Percentiles rank a stretch among this genome's conserved stretches.
Conservation (phyloP, 2,888 invertebrate species). For the Augochlorella aurata region DNA sequence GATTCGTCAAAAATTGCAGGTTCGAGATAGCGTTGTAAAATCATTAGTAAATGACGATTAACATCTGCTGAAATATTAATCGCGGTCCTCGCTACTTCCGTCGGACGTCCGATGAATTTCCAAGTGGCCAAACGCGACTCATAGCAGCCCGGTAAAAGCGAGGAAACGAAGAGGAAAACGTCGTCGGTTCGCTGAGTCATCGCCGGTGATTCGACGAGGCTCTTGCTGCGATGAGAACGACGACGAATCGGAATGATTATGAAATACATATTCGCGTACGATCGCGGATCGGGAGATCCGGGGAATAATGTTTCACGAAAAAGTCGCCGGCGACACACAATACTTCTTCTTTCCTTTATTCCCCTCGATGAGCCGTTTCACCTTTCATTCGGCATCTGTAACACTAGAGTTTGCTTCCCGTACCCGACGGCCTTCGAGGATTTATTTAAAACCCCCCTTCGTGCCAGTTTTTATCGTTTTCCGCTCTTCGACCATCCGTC, state of each 20-base stretch:
- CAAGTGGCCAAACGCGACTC: conserved; percentile 25
- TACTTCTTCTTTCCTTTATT: conserved; percentile 22
- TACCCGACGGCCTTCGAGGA: conserved; percentile 28
- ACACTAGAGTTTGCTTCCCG: conserved; percentile 38
- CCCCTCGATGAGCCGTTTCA: conserved; percentile 38
- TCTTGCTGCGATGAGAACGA: background rate
- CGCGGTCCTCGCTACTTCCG: conserved; percentile 51
- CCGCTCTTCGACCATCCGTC: background rate
- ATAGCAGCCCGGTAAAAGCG: conserved; percentile 22
- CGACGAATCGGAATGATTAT: conserved; percentile 30
- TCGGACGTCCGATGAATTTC: conserved; percentile 59
- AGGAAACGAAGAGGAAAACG: conserved; percentile 45
- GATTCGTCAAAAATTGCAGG: background rate
- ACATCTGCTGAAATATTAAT: conserved; percentile 57
- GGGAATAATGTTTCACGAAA: conserved; percentile 35
- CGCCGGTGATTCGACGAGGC: conserved; percentile 56
- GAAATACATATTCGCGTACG: conserved; percentile 20
- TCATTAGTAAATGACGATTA: conserved; percentile 37
- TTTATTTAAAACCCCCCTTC: conserved; percentile 2
- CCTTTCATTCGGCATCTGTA: conserved; percentile 41
- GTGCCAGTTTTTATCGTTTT: background rate
- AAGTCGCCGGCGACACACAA: conserved; percentile 24
- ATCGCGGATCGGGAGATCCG: background rate
- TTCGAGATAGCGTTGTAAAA: background rate
- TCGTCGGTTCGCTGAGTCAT: conserved; percentile 44